Evolutionary conservation across 2,113 vertebrate species (phyloP), one percentile per base, ranked within the genome.

Genomic region (Blennius ocellaris): DNA sequence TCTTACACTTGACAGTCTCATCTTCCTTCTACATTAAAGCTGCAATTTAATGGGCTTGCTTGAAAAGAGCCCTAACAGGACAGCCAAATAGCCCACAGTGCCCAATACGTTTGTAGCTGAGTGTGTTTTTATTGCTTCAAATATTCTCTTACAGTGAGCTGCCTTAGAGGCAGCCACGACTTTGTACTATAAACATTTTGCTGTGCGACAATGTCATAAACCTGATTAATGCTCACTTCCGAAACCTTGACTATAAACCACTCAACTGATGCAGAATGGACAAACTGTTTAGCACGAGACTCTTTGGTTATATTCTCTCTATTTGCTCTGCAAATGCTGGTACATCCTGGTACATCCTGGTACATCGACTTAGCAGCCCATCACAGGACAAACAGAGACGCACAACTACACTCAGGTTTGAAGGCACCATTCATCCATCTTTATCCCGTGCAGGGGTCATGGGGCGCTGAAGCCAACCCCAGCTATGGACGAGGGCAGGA

Each of bases 201-300:
- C 60, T 73, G 43, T 30, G 21, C 21, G 21, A 54, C 11, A 73
- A 73, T 54, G 59, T 49, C 15, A 64, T 85, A 61, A 73, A 82
- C 11, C 11, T 62, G 68, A 82, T 69, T 78, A 11, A 75, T 63
- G 41, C 11, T 57, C 38, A 41, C 49, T 40, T 71, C 49, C 8
- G 63, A 77, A 69, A 44, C 48, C n/a, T 41, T 68, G 56, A 62
- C 68, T 58, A 61, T 30, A 45, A 72, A 58, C 36, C 17, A 44
- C 52, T 37, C 6, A 11, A 43, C 11, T 58, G 62, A 17, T 71
- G 67, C 49, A 49, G 17, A 47, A 47, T 47, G 45, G 45, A 47
- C 21, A 30, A 48, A 7, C 15, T 48, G 45, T 48, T 6, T 7
- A 15, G 12, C 45, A 48, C 5, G 12, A 48, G 14, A 2, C 8